These are phyloP conservation scores for Corvus cornix DNA, from an alignment of 2,113 vertebrate species.

Conservation along the genomic window DNA sequence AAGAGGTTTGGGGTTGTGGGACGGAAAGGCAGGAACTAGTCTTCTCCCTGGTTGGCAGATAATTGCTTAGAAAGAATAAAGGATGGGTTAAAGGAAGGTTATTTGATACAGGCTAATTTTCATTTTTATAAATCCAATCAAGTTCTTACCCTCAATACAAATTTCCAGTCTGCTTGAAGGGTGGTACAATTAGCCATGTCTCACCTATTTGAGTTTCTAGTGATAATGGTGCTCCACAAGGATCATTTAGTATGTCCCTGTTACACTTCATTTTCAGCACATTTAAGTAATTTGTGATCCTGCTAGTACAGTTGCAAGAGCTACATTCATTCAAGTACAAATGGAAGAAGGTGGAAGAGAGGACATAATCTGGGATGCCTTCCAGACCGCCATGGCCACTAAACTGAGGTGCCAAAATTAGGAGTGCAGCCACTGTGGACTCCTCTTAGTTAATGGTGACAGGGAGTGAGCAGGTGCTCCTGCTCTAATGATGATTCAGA, in stretches of 20 bases:
- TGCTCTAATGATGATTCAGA: not conserved
- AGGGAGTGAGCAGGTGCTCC: not conserved
- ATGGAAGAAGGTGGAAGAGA: not conserved
- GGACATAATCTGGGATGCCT: not conserved
- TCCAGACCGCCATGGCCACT: not conserved
- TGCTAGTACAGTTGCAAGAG: not conserved
- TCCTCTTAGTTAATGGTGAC: not conserved
- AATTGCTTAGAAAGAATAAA: not conserved
- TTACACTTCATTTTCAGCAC: not conserved
- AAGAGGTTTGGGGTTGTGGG: not conserved
- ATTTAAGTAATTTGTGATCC: not conserved
- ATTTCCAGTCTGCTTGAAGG: not conserved
- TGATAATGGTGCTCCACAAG: not conserved
- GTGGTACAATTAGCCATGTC: not conserved
- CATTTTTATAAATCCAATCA: not conserved
- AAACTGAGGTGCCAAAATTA: not conserved
- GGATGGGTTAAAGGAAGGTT: not conserved
- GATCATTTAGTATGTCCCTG: not conserved
- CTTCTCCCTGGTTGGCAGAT: not conserved
- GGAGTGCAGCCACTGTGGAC: not conserved
- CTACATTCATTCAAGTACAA: not conserved
- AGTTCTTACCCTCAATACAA: not conserved
- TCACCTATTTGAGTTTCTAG: not conserved
- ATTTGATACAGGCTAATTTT: not conserved
- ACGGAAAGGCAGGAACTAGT: not conserved